Evolutionary conservation across 1,140 invertebrate species (phyloP).

Genomic region (Protaetia brevitarsis): DNA sequence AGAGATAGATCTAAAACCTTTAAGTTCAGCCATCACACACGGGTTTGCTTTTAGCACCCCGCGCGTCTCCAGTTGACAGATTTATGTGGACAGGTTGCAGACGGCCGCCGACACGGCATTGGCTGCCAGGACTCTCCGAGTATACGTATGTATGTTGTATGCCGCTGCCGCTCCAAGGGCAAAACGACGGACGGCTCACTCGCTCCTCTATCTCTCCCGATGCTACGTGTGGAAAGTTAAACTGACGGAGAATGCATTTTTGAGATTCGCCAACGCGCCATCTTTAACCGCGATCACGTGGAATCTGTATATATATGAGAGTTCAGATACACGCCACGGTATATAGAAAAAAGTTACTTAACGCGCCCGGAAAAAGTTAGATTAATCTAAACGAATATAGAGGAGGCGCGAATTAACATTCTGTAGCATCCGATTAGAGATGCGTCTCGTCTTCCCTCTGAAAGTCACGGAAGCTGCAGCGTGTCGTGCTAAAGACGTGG

Average conservation of each 20-base stretch:
- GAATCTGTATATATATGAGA: too few species aligned
- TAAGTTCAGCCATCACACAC: constrained; percentile 43
- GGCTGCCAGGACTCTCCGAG: constrained; percentile 24
- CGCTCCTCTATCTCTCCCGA: constrained; percentile 15
- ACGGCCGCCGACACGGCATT: constrained; percentile 36
- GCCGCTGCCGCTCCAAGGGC: constrained; percentile 18
- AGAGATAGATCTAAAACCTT: constrained; percentile 43
- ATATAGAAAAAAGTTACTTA: too few species aligned
- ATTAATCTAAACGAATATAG: too few species aligned
- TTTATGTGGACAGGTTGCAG: constrained; percentile 49
- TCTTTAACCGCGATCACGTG: not conserved
- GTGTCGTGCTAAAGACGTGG: not conserved
- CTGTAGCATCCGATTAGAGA: too few species aligned
- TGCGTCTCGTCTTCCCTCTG: not conserved
- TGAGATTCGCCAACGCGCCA: constrained; percentile 1
- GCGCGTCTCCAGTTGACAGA: constrained; percentile 44
- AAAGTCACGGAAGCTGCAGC: not conserved
- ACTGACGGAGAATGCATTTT: constrained; percentile 1
- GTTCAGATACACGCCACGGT: too few species aligned
- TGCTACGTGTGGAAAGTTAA: not conserved
- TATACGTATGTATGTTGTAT: too few species aligned
- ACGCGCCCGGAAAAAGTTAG: too few species aligned
- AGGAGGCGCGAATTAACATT: too few species aligned
- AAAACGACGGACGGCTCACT: constrained; percentile 21
- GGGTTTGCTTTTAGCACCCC: constrained; percentile 43